These are phyloP conservation scores for Calephelis nemesis DNA, from an alignment of 1,140 invertebrate genomes.

Conservation along the genomic window DNA sequence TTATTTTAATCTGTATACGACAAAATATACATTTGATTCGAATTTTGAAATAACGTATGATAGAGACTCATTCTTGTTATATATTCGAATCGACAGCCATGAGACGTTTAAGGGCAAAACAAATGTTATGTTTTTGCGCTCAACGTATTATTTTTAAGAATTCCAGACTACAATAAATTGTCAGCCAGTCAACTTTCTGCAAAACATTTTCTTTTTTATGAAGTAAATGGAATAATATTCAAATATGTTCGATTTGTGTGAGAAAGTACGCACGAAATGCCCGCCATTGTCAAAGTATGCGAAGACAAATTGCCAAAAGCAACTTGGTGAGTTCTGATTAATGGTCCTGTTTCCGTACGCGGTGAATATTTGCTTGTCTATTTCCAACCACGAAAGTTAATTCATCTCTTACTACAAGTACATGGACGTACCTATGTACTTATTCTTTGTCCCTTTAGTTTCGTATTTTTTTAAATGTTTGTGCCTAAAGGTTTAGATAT, in stretches of 20 bases:
- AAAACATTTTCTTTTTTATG: constrained; percentile 5
- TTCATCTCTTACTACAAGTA: constrained; percentile 23
- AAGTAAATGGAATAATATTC: neutral
- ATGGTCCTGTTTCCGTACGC: constrained; percentile 22
- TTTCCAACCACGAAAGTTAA: constrained; percentile 24
- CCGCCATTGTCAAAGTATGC: constrained; percentile 9
- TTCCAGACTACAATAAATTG: no score
- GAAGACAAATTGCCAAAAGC: constrained; percentile 23
- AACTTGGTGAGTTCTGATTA: constrained; percentile 30
- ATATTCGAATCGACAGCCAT: no score
- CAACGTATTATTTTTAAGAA: no score
- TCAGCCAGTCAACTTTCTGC: no score
- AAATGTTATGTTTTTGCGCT: no score
- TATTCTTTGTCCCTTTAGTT: neutral
- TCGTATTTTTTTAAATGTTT: no score
- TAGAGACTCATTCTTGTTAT: no score
- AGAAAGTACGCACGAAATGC: constrained; percentile 1
- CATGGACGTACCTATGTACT: neutral
- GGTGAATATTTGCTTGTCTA: constrained; percentile 34
- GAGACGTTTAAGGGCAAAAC: no score
- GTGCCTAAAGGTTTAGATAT: no score
- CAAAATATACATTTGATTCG: no score
- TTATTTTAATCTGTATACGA: no score
- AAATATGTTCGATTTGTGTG: constrained; percentile 14
- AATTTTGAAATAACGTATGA: no score